Conservation (phyloP, 1,140 invertebrate genomes). For the Anastatus disparis region DNA sequence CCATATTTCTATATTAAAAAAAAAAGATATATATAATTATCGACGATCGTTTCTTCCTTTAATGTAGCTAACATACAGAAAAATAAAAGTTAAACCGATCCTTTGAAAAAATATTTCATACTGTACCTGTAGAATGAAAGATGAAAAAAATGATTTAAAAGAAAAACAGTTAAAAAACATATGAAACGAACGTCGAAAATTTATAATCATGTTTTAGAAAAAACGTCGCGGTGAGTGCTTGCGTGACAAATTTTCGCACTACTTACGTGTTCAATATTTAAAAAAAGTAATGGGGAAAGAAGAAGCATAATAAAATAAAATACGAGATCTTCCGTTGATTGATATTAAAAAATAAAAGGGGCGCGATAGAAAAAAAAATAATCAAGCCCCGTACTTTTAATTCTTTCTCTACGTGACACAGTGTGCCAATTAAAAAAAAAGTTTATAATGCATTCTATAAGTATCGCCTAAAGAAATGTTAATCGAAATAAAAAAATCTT, state of each 20-base stretch:
- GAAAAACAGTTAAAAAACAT: conserved; percentile 15
- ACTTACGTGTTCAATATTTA: conserved; percentile 20
- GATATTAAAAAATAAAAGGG: conserved; percentile 9
- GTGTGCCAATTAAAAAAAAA: conserved; percentile 62
- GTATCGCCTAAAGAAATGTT: conserved; percentile 45
- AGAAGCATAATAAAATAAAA: background rate
- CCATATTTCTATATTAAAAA: conserved; percentile 2
- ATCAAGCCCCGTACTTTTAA: conserved; percentile 45
- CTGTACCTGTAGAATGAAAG: conserved; percentile 36
- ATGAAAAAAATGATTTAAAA: background rate
- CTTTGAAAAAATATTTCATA: conserved; percentile 40
- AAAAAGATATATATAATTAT: background rate
- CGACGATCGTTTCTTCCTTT: background rate
- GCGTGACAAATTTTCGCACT: conserved; percentile 8
- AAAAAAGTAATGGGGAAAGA: too few relatives aligned
- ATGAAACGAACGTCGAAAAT: conserved; percentile 18
- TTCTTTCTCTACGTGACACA: conserved; percentile 58
- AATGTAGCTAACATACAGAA: background rate
- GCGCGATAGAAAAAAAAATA: conserved; percentile 42
- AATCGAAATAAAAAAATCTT: conserved; percentile 44
- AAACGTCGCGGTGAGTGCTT: conserved; percentile 1
- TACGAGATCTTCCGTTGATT: conserved; percentile 47
- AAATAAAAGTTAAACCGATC: too few relatives aligned
- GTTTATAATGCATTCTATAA: conserved; percentile 30
- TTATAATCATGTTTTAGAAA: background rate